Evolutionary conservation across 2,888 invertebrate species (phyloP), one percentile per base, ranked within the genome.

Genomic region (Drosophila austrosaltans): DNA sequence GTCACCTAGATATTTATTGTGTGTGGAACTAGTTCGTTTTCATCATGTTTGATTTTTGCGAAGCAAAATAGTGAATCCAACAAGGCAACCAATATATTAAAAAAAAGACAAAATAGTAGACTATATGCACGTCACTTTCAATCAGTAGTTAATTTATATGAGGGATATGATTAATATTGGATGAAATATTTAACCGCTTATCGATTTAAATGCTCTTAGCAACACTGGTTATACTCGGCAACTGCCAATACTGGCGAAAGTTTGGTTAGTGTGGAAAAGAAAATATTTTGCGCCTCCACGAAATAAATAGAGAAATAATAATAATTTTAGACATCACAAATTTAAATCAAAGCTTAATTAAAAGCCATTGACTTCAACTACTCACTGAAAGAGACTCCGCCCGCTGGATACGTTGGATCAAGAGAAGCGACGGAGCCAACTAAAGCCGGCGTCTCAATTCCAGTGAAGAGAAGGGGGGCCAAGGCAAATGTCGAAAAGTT

Each of bases 401-500:
- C 22, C 22, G 25, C 10, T 25, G 25, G 25, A 25, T 4, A 48
- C 48, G 48, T 48, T 48, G 48, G 48, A 48, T 7, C 48, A 48
- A 16, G 25, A 48, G 25, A 22, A 48, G 44, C 20, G 22, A 25
- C 10, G 12, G 48, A 48, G 25, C 48, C 48, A 25, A 48, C 22
- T 48, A 12, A 48, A 48, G 22, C 56, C 56, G 72, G 72, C 66
- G 32, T 6, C 22, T 53, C 39, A n/a, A 28, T 28, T 61, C 30
- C 6, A 22, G 54, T 6, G 8, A 54, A 12, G 6, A 30, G 36
- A 22, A 32, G 22, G 32, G 22, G 40, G 40, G n/a, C 20, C 44
- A 16, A 36, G 62, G 66, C 65, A 53, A 57, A 85, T 85, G 84
- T 85, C 87, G 44, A 85, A 87, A 56, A 78, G 66, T 39, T 87